Conservation (phyloP, 2,113 vertebrate species). For the Oreochromis tanganicae region DNA sequence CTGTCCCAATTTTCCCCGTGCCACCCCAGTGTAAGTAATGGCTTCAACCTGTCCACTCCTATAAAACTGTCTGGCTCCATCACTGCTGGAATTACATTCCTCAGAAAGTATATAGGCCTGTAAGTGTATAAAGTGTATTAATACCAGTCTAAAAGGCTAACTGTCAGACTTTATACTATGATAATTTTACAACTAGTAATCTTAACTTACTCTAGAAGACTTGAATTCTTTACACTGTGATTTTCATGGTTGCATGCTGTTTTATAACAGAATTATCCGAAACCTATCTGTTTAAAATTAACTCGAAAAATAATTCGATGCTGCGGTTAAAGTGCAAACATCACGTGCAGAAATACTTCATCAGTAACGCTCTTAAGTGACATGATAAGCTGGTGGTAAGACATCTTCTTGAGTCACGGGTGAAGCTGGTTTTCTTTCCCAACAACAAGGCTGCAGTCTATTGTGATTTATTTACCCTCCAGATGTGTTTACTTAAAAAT, state of each 20-base stretch:
- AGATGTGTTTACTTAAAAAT: not conserved
- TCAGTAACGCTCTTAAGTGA: not conserved
- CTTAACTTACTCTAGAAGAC: not conserved
- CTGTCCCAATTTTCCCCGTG: not conserved
- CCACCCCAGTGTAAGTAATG: not conserved
- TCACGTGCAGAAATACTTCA: not conserved
- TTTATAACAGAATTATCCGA: not conserved
- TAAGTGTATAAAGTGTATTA: not conserved
- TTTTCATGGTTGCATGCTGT: not conserved
- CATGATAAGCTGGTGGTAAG: not conserved
- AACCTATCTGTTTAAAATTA: not conserved
- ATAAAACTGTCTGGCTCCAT: not conserved
- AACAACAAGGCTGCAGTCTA: not conserved
- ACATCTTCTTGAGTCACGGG: not conserved
- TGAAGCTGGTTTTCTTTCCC: not conserved
- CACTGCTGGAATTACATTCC: not conserved
- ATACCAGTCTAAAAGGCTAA: not conserved
- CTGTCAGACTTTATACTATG: not conserved
- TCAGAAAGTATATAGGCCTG: not conserved
- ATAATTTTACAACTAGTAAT: not conserved
- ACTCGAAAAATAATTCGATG: not conserved
- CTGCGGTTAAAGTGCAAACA: not conserved
- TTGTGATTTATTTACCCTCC: not conserved
- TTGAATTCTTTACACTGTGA: not conserved
- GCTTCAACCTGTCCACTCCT: not conserved